Percentiles rank a stretch among this genome's conserved stretches.
Conservation (phyloP, 2,797 vertebrate species). For the Sebastes taczanowskii region DNA sequence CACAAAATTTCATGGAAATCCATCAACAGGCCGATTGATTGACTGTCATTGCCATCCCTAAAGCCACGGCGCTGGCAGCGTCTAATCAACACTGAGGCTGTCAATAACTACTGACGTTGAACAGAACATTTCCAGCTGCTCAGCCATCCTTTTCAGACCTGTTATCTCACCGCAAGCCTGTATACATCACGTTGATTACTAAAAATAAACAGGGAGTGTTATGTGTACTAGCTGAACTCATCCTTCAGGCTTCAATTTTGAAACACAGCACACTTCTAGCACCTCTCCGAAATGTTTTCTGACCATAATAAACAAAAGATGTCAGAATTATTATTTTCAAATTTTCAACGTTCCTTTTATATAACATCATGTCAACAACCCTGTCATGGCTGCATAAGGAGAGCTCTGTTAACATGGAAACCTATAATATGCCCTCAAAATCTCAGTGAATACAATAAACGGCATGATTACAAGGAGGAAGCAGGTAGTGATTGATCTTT, state of each 20-base stretch:
- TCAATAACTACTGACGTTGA: slow-evolving; percentile 31
- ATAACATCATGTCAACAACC: background rate
- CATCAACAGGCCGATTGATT: background rate
- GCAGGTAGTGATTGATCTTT: background rate
- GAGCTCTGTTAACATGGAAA: background rate
- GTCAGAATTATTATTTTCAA: background rate
- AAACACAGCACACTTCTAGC: background rate
- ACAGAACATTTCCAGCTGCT: slow-evolving; percentile 27
- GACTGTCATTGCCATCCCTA: background rate
- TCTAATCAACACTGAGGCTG: background rate
- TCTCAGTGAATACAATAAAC: background rate
- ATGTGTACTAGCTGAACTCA: slow-evolving; percentile 7
- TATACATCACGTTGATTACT: slow-evolving; percentile 22
- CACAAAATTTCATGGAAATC: background rate
- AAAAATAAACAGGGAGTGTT: slow-evolving; percentile 40
- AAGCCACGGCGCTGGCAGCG: background rate
- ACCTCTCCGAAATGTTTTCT: background rate
- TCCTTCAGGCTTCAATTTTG: background rate
- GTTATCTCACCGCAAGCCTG: slow-evolving; percentile 26
- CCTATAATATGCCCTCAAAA: background rate
- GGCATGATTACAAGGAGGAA: background rate
- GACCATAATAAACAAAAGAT: slow-evolving; percentile 9
- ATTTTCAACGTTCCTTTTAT: background rate
- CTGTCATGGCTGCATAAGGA: background rate
- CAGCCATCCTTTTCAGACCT: slow-evolving; percentile 13